Percentiles rank a stretch among this genome's conserved stretches.
Evolutionary conservation across 2,797 vertebrate genomes (phyloP).

Genomic region (Rhadinocentrus ornatus): DNA sequence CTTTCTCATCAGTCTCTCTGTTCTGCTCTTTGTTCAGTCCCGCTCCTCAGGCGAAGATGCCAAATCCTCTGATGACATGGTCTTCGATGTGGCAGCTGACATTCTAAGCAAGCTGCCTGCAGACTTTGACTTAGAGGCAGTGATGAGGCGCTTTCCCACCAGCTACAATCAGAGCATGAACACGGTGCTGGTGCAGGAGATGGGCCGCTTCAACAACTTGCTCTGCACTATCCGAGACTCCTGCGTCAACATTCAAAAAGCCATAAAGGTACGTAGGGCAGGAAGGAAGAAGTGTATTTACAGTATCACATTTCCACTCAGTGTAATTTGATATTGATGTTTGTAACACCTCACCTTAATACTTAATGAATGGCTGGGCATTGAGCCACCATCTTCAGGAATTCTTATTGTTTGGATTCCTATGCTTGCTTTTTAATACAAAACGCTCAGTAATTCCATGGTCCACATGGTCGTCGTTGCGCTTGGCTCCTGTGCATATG

Average conservation of each 20-base stretch:
- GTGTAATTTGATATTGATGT: no score
- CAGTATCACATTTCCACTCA: no score
- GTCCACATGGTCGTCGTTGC: no score
- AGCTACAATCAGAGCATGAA: constrained; percentile 93
- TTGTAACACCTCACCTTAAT: no score
- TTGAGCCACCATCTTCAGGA: no score
- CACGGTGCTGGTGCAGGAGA: constrained; percentile 92
- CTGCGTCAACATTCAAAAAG: constrained; percentile 75
- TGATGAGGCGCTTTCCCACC: constrained; percentile 88
- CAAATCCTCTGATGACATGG: constrained; percentile 88
- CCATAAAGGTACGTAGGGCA: constrained; percentile 84
- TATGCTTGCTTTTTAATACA: no score
- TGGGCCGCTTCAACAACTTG: constrained; percentile 92
- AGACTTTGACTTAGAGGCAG: constrained; percentile 82
- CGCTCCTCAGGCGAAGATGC: constrained; percentile 81
- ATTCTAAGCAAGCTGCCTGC: constrained; percentile 88
- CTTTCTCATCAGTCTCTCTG: constrained; percentile 43
- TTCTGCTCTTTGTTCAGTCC: constrained; percentile 78
- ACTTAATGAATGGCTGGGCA: no score
- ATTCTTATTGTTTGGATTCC: no score
- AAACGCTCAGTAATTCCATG: no score
- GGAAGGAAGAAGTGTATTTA: no score
- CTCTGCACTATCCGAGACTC: constrained; percentile 85
- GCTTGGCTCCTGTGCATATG: no score
- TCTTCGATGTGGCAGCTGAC: constrained; percentile 89